phyloP scores from a whole-genome alignment of 2,888 invertebrate species.

The Hydrotaea cyrtoneurina region DNA sequence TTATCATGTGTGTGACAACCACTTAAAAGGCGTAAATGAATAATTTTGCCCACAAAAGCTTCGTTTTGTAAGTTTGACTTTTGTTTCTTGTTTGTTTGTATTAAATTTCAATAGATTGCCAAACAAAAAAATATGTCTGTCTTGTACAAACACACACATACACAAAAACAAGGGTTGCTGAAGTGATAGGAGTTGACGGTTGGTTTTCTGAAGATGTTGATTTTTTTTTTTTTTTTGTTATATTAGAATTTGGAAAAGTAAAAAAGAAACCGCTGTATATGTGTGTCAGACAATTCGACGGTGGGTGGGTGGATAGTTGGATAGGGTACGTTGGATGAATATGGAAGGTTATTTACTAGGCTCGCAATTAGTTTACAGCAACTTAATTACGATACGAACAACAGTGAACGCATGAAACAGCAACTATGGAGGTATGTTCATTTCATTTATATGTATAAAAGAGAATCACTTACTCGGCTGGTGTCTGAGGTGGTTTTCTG shows the following conservation, averaged over 20 bases:
- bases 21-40: neutral
- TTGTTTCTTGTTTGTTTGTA: conserved; percentile 9
- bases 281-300: neutral
- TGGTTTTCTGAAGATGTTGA: conserved; percentile 4
- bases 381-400: conserved; percentile 50
- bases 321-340: conserved; percentile 41
- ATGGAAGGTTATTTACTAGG: conserved; percentile 65
- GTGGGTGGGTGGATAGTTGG: neutral
- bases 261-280: neutral
- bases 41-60: conserved; percentile 45
- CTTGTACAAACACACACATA: neutral
- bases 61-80: neutral
- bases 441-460: conserved; percentile 70
- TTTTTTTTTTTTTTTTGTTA: no score
- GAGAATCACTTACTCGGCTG: conserved; percentile 80
- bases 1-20: neutral
- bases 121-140: neutral
- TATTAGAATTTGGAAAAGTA: no score
- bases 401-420: conserved; percentile 49
- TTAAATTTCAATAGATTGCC: conserved; percentile 16
- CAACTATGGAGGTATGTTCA: conserved; percentile 21
- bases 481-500: conserved; percentile 81
- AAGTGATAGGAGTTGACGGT: neutral
- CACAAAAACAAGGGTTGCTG: neutral
- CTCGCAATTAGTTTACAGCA: conserved; percentile 60